Evolutionary conservation across 2,113 vertebrate species (phyloP).

Genomic region (Circaetus cinerascens): DNA sequence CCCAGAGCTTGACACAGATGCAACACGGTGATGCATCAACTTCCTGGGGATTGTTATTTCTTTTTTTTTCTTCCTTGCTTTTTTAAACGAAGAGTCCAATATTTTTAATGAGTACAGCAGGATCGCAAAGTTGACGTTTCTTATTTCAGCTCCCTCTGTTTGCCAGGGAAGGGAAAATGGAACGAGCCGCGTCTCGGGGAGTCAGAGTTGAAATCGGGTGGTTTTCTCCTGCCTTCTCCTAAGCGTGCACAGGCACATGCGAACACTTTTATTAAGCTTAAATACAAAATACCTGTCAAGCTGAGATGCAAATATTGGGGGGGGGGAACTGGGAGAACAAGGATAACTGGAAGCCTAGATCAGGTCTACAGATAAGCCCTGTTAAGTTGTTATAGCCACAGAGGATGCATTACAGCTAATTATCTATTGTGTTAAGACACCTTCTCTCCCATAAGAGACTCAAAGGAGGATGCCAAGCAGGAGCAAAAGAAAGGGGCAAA

Average conservation of each 20-base stretch:
- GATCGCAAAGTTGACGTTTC: background rate
- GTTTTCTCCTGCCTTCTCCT: background rate
- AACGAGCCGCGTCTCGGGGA: background rate
- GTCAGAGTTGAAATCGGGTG: background rate
- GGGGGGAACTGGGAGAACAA: background rate
- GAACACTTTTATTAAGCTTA: background rate
- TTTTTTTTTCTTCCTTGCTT: background rate
- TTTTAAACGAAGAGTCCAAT: background rate
- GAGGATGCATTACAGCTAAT: background rate
- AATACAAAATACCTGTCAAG: background rate
- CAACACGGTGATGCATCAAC: conserved; percentile 15
- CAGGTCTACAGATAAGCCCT: background rate
- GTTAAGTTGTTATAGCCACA: background rate
- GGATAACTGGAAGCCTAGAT: conserved; percentile 47
- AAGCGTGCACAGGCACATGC: background rate
- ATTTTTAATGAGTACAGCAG: background rate
- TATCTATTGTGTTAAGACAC: conserved; percentile 3
- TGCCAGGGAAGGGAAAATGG: background rate
- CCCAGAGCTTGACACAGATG: conserved; percentile 40
- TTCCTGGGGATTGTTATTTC: background rate
- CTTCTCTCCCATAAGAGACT: background rate
- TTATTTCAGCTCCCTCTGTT: background rate
- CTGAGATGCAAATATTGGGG: background rate
- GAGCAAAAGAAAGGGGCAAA: background rate
- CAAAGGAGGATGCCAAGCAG: background rate